Conservation (phyloP, 2,113 vertebrate genomes). For the Ailuropoda melanoleuca region DNA sequence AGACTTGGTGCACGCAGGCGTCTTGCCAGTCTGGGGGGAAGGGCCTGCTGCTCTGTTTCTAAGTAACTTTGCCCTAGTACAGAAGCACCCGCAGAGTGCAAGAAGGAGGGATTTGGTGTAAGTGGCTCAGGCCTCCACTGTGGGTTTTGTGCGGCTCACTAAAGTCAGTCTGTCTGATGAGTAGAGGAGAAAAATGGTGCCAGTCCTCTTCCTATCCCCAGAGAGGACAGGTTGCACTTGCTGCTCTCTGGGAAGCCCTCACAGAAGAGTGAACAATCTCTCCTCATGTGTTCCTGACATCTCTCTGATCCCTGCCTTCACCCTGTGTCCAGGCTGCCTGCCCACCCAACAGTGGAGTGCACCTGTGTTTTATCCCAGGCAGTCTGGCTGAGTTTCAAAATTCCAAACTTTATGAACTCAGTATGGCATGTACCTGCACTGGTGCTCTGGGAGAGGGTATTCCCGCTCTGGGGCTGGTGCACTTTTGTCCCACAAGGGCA, state of each 20-base stretch:
- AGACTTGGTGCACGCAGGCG: background rate
- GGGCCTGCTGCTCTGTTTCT: background rate
- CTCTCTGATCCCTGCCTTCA: too few relatives aligned
- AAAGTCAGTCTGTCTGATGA: background rate
- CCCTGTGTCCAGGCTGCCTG: too few relatives aligned
- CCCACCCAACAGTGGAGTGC: too few relatives aligned
- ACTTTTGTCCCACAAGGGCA: background rate
- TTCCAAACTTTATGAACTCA: background rate
- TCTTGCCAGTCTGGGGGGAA: background rate
- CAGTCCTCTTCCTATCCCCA: too few relatives aligned
- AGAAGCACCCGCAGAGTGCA: background rate
- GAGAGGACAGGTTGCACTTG: too few relatives aligned
- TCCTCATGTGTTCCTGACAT: too few relatives aligned
- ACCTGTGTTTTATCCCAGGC: background rate
- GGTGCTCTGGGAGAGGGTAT: background rate
- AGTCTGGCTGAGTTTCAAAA: background rate
- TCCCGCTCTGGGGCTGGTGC: background rate
- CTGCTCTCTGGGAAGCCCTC: too few relatives aligned
- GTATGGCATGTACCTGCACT: background rate
- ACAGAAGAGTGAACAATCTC: too few relatives aligned
- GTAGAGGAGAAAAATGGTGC: background rate
- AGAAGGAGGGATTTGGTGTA: background rate
- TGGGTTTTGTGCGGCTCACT: background rate
- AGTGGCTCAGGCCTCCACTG: background rate
- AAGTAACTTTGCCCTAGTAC: background rate